Conservation (phyloP, 1,140 invertebrate species). For the Apocrypta bakeri region DNA sequence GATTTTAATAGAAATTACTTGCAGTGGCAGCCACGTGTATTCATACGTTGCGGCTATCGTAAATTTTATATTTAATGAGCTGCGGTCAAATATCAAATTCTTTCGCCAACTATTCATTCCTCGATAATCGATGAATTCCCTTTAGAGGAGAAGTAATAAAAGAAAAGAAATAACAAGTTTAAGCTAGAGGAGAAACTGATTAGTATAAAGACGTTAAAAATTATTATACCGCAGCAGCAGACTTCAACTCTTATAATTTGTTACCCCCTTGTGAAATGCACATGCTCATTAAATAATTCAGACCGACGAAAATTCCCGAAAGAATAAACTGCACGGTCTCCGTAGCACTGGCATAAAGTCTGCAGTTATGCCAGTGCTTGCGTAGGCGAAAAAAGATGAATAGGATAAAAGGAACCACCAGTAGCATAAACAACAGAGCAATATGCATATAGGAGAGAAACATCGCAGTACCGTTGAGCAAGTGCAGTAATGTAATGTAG, state of each 20-base stretch:
- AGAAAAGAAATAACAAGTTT: too few species aligned
- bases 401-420: background rate
- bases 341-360: background rate
- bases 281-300: slow-evolving; percentile 28
- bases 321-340: background rate
- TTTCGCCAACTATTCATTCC: background rate
- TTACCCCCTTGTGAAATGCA: too few species aligned
- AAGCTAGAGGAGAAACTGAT: background rate
- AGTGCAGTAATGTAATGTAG: slow-evolving; percentile 33
- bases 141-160: too few species aligned
- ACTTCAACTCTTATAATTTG: background rate
- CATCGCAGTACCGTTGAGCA: slow-evolving; percentile 8
- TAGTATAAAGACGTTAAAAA: background rate
- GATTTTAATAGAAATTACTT: slow-evolving; percentile 37
- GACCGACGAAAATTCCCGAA: background rate
- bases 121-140: background rate
- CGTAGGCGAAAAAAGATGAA: background rate
- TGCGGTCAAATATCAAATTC: background rate
- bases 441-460: slow-evolving; percentile 11
- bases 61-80: slow-evolving; percentile 38
- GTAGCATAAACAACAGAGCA: background rate
- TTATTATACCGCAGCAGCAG: background rate
- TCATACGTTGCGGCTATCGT: slow-evolving; percentile 28
- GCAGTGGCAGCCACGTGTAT: background rate
- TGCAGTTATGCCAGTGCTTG: background rate